Conservation (phyloP, 2,113 vertebrate genomes). For the Erinaceus europaeus region DNA sequence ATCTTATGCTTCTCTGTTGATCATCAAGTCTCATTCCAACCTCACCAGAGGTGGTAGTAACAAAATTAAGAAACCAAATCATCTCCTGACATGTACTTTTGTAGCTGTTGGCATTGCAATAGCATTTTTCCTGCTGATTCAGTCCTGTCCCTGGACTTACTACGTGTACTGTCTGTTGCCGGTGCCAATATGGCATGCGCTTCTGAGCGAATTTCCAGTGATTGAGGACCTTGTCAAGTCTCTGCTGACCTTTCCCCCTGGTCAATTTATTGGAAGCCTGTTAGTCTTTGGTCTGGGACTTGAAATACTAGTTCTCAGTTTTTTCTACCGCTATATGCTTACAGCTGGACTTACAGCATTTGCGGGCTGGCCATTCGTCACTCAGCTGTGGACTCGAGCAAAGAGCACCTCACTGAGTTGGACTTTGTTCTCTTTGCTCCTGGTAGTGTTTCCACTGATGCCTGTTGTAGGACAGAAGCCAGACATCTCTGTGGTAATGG, state of each 20-base stretch:
- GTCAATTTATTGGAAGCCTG: constrained; percentile 84
- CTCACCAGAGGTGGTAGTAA: constrained; percentile 76
- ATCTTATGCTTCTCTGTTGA: constrained; percentile 87
- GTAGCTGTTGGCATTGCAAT: constrained; percentile 80
- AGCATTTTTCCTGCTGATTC: constrained; percentile 88
- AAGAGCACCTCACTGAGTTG: constrained; percentile 89
- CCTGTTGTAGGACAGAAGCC: constrained; percentile 93
- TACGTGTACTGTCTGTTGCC: constrained; percentile 96
- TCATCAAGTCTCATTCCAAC: constrained; percentile 89
- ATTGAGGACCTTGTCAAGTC: constrained; percentile 81
- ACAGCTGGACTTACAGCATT: constrained; percentile 88
- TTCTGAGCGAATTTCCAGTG: constrained; percentile 86
- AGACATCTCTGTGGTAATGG: constrained; percentile 87
- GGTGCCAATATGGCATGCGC: constrained; percentile 92
- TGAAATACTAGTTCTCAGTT: constrained; percentile 95
- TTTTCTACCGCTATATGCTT: constrained; percentile 91
- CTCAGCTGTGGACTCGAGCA: constrained; percentile 83
- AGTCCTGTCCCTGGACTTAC: constrained; percentile 91
- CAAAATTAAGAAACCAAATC: constrained; percentile 79
- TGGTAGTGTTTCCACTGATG: constrained; percentile 94
- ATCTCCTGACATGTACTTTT: constrained; percentile 79
- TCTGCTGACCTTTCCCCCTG: constrained; percentile 79
- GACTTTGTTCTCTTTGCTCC: constrained; percentile 88
- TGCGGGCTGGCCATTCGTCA: constrained; percentile 88
- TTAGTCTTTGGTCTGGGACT: constrained; percentile 87